These are phyloP conservation scores for Urocynchramus pylzowi DNA, from an alignment of 2,113 vertebrate species.

Conservation along the genomic window DNA sequence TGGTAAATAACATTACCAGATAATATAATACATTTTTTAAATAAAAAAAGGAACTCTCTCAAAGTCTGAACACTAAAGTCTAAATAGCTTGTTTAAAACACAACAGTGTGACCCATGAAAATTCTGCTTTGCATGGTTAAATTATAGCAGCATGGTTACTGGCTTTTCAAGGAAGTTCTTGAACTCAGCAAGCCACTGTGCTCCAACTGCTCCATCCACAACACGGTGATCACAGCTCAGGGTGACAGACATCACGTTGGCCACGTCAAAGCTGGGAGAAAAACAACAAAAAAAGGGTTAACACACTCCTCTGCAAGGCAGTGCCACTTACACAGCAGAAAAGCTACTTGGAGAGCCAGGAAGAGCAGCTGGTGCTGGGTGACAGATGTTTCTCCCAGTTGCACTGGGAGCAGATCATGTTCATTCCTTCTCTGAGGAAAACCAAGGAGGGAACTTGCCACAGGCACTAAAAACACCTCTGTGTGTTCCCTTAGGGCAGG, in stretches of 20 bases:
- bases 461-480: not conserved
- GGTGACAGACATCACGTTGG: constrained; percentile 93
- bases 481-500: not conserved
- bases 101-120: constrained; percentile 57
- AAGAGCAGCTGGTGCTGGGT: not conserved
- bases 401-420: not conserved
- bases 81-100: constrained; percentile 73
- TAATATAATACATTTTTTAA: constrained; percentile 69
- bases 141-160: constrained; percentile 89
- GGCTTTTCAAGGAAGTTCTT: constrained; percentile 91
- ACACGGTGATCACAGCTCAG: constrained; percentile 94
- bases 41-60: constrained; percentile 63
- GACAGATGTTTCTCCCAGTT: not conserved
- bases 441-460: not conserved
- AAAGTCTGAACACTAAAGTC: constrained; percentile 65
- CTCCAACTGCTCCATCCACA: constrained; percentile 92
- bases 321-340: not conserved
- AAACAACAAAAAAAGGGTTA: not conserved
- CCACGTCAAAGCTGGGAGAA: constrained; percentile 86
- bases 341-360: not conserved
- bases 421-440: not conserved
- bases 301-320: not conserved
- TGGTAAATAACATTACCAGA: constrained; percentile 70
- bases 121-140: constrained; percentile 13
- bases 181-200: constrained; percentile 95